Percentiles rank a stretch among this genome's conserved stretches.
Evolutionary conservation across 2,888 invertebrate species (phyloP).

Genomic region (Heliconius sara): DNA sequence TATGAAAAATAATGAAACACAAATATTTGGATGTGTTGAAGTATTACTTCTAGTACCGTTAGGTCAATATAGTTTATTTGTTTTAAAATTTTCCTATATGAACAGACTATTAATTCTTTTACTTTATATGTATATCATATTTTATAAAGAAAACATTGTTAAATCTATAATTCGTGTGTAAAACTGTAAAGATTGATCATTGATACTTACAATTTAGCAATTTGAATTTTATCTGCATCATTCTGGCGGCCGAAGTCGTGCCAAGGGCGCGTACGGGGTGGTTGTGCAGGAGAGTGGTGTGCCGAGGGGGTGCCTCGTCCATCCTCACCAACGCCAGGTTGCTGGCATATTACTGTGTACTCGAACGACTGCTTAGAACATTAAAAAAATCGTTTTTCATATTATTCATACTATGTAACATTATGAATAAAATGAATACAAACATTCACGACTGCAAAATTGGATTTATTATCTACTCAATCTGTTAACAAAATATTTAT

Average conservation of each 20-base stretch:
- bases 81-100: background rate
- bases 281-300: constrained; percentile 84
- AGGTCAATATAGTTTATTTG: constrained; percentile 1
- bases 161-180: background rate
- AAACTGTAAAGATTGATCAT: background rate
- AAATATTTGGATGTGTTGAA: background rate
- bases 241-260: constrained; percentile 97
- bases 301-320: constrained; percentile 85
- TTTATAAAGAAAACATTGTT: background rate
- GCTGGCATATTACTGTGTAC: constrained; percentile 94
- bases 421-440: background rate
- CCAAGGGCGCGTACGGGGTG: constrained; percentile 93
- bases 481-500: background rate
- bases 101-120: background rate
- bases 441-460: background rate
- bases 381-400: background rate
- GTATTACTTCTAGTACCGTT: constrained; percentile 2
- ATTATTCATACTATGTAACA: background rate
- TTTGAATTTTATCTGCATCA: constrained; percentile 98
- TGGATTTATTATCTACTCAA: background rate
- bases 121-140: background rate
- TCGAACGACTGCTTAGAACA: constrained; percentile 90
- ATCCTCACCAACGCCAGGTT: constrained; percentile 82
- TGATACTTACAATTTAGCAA: constrained; percentile 96
- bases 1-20: constrained; percentile 24